A percentile compares a stretch with the other conserved stretches of the same genome.
These are phyloP conservation scores for Amblyopsis hoosieri DNA, from an alignment of 2,797 vertebrate species.

Conservation along the genomic window DNA sequence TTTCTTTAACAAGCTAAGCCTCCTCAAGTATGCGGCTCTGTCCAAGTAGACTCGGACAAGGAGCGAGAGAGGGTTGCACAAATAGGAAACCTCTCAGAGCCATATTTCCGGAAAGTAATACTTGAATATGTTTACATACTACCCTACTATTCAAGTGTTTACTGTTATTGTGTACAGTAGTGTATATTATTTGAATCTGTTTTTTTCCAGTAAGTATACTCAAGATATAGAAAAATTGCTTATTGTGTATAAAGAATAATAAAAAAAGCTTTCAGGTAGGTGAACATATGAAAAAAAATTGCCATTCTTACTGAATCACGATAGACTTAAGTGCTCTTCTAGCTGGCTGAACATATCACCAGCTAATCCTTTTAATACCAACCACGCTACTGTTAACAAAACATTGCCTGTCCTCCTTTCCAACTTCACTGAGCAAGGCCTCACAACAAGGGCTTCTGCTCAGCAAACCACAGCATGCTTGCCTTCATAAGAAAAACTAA, in stretches of 20 bases:
- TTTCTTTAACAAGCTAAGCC: conserved; percentile 44
- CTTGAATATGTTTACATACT: too few species aligned
- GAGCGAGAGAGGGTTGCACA: conserved; percentile 22
- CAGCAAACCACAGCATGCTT: conserved; percentile 40
- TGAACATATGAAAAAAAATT: conserved; percentile 29
- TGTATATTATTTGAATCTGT: too few species aligned
- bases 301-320: conserved; percentile 18
- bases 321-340: conserved; percentile 33
- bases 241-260: conserved; percentile 10
- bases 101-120: not conserved
- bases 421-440: conserved; percentile 28
- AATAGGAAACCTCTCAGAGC: conserved; percentile 35
- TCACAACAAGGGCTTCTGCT: conserved; percentile 30
- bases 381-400: conserved; percentile 44
- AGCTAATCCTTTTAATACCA: conserved; percentile 56
- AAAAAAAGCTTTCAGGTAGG: conserved; percentile 22
- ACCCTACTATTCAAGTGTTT: too few species aligned
- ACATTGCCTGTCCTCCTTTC: conserved; percentile 20
- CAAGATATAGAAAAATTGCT: too few species aligned
- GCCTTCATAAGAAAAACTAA: conserved; percentile 15
- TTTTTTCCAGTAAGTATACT: too few species aligned
- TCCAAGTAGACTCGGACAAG: conserved; percentile 42
- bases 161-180: too few species aligned
- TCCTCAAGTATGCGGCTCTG: conserved; percentile 34
- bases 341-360: conserved; percentile 37